Conservation (phyloP, 2,113 vertebrate genomes). For the Garra rufa region DNA sequence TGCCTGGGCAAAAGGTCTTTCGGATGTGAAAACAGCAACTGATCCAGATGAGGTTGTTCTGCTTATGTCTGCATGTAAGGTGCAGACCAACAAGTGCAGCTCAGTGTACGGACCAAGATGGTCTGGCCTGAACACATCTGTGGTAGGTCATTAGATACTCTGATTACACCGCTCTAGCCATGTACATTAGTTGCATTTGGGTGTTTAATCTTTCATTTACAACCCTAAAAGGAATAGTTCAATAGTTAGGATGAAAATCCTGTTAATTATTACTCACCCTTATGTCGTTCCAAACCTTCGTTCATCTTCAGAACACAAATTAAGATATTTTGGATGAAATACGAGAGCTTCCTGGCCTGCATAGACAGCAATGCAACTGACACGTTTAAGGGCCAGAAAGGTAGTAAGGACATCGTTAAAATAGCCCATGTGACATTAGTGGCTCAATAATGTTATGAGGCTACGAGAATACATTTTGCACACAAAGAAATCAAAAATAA, state of each 20-base stretch:
- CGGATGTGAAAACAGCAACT: constrained; percentile 92
- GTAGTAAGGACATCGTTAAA: too few species aligned
- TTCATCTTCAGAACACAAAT: too few species aligned
- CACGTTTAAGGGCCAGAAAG: too few species aligned
- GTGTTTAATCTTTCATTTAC: neutral
- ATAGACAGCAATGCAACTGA: too few species aligned
- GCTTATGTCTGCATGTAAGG: constrained; percentile 93
- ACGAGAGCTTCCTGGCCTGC: too few species aligned
- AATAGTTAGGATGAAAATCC: neutral
- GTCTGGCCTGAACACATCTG: constrained; percentile 97
- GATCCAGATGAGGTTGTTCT: constrained; percentile 91
- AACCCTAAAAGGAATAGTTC: neutral
- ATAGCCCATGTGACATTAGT: too few species aligned
- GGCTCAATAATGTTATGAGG: too few species aligned
- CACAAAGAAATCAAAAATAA: too few species aligned
- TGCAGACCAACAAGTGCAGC: constrained; percentile 86
- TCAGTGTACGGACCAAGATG: constrained; percentile 87
- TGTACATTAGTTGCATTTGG: neutral
- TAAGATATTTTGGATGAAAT: too few species aligned
- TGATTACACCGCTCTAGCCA: neutral
- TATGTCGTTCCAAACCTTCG: neutral
- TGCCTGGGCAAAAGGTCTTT: constrained; percentile 96
- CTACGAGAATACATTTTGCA: too few species aligned
- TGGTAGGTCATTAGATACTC: constrained; percentile 78
- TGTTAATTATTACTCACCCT: neutral